phyloP scores from a whole-genome alignment of 2,797 vertebrate species.

The Rhincodon typus region DNA sequence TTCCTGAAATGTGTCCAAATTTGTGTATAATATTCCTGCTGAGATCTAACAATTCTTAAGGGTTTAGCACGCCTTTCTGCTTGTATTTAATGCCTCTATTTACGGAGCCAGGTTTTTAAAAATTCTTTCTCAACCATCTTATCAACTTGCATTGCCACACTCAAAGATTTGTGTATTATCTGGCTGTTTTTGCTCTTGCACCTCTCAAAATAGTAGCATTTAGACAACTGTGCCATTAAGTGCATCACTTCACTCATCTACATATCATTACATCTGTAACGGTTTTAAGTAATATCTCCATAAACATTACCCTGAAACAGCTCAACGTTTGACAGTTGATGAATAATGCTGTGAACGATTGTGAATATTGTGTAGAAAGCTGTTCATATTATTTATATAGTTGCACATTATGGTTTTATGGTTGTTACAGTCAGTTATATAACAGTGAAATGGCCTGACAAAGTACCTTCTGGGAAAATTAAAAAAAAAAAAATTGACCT shows the following conservation, averaged over 20 bases:
- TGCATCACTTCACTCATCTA: background rate
- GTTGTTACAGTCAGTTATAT: background rate
- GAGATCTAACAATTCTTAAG: background rate
- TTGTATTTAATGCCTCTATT: background rate
- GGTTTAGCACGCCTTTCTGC: background rate
- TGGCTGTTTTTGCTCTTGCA: background rate
- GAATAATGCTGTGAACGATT: background rate
- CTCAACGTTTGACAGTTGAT: background rate
- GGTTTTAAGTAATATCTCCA: background rate
- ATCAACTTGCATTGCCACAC: background rate
- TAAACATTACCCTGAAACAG: background rate
- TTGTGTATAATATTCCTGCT: background rate
- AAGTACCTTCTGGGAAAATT: background rate
- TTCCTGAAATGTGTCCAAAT: background rate
- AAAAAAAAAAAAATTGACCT: background rate
- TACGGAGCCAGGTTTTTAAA: background rate
- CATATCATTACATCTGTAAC: background rate
- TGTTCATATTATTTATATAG: background rate
- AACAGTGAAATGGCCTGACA: background rate
- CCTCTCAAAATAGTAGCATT: background rate
- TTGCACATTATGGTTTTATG: background rate
- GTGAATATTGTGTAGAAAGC: background rate
- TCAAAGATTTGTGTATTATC: background rate
- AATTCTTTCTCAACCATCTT: background rate
- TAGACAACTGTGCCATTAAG: background rate